These are phyloP conservation scores for Peromyscus leucopus DNA, from an alignment of 2,113 vertebrate genomes.

Conservation along the genomic window DNA sequence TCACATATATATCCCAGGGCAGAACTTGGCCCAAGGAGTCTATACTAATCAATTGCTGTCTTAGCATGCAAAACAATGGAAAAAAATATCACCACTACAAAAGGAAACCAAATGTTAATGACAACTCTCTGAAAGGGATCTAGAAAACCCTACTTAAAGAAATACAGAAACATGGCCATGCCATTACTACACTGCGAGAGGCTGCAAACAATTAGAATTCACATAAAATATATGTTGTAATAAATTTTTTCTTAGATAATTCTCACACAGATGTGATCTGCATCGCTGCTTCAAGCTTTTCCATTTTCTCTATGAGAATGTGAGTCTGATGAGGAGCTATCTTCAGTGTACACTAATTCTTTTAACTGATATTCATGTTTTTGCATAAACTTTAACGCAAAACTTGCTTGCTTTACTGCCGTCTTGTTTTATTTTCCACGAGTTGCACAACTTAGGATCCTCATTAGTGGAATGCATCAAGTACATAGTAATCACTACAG, in stretches of 20 bases:
- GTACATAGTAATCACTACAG: background rate
- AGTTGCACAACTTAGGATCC: background rate
- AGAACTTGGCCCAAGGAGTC: conserved; percentile 71
- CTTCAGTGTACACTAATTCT: background rate
- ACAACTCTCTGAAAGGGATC: conserved; percentile 70
- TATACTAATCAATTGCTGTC: conserved; percentile 77
- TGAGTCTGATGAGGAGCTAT: background rate
- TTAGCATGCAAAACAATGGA: conserved; percentile 74
- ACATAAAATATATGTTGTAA: conserved; percentile 69
- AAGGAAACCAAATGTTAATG: conserved; percentile 76
- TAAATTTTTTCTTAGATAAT: conserved; percentile 54
- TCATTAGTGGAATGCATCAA: background rate
- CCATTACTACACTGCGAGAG: conserved; percentile 52
- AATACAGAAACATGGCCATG: conserved; percentile 56
- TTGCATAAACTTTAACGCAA: conserved; percentile 13
- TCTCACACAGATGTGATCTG: conserved; percentile 21
- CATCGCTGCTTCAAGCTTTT: conserved; percentile 21
- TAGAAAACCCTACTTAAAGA: conserved; percentile 60
- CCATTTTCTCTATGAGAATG: conserved; percentile 30
- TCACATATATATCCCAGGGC: conserved; percentile 69
- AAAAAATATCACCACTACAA: conserved; percentile 75
- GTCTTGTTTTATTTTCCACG: conserved; percentile 17
- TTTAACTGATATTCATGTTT: conserved; percentile 47
- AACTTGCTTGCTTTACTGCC: background rate
- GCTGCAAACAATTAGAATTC: conserved; percentile 76